Evolutionary conservation across 2,113 vertebrate genomes (phyloP).

Genomic region (Melospiza georgiana): DNA sequence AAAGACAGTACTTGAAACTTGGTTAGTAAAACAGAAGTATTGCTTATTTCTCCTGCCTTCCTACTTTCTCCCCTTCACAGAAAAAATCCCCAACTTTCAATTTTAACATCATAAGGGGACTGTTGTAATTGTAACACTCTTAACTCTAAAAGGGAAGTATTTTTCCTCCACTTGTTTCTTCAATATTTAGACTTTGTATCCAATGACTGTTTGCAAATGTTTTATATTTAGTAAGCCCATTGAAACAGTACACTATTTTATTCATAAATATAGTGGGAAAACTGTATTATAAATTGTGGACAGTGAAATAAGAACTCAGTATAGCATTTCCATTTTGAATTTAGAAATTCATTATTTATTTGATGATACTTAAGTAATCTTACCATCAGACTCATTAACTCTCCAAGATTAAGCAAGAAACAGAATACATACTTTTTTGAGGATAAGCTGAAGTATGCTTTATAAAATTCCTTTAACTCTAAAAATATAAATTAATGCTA

Average conservation of each 20-base stretch:
- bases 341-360: neutral
- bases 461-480: neutral
- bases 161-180: neutral
- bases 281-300: neutral
- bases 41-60: neutral
- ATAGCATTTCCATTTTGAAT: neutral
- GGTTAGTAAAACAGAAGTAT: neutral
- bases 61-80: neutral
- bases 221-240: neutral
- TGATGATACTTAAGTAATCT: neutral
- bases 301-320: neutral
- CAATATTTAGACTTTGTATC: neutral
- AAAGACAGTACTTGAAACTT: neutral
- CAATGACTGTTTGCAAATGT: neutral
- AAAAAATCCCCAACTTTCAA: neutral
- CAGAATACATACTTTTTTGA: neutral
- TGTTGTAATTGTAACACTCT: neutral
- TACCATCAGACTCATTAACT: neutral
- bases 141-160: neutral
- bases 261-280: neutral
- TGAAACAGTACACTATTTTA: neutral
- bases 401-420: neutral
- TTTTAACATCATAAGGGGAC: neutral
- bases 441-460: neutral
- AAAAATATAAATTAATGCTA: neutral